A percentile compares a stretch with the other conserved stretches of the same genome.
phyloP scores from a whole-genome alignment of 2,888 invertebrate species.

The Galeruca laticollis region DNA sequence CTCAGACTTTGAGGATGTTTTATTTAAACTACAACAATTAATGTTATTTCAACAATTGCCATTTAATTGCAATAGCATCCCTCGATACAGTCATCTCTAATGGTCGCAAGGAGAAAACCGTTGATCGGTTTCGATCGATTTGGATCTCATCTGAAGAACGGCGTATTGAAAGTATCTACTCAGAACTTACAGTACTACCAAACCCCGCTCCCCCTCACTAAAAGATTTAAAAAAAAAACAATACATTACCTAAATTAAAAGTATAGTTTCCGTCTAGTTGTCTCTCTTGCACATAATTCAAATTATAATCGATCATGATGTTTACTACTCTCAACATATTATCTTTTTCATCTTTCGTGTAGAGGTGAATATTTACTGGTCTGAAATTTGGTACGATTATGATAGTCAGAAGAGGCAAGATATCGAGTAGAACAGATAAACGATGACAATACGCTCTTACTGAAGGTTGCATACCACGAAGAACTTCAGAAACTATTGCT shows the following conservation, averaged over 20 bases:
- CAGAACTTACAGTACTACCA: no score
- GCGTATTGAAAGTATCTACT: no score
- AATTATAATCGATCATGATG: slow-evolving; percentile 90
- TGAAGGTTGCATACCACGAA: slow-evolving; percentile 73
- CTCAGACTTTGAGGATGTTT: no score
- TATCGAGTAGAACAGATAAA: slow-evolving; percentile 73
- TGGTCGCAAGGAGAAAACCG: no score
- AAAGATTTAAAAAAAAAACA: no score
- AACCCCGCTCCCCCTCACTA: no score
- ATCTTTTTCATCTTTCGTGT: slow-evolving; percentile 78
- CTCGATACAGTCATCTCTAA: no score
- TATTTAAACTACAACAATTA: no score
- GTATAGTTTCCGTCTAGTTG: slow-evolving; percentile 82
- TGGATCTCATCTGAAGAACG: no score
- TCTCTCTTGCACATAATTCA: slow-evolving; percentile 86
- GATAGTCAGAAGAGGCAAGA: slow-evolving; percentile 78
- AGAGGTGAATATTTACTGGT: slow-evolving; percentile 79
- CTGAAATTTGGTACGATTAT: slow-evolving; percentile 81
- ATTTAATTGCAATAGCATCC: no score
- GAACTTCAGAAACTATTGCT: slow-evolving; percentile 72
- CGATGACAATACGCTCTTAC: slow-evolving; percentile 67
- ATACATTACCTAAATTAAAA: slow-evolving; percentile 67
- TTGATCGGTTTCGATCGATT: no score
- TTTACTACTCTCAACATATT: slow-evolving; percentile 79
- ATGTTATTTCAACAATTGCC: no score